phyloP scores from a whole-genome alignment of 2,888 invertebrate genomes.

The Cryptophagus acutangulus region DNA sequence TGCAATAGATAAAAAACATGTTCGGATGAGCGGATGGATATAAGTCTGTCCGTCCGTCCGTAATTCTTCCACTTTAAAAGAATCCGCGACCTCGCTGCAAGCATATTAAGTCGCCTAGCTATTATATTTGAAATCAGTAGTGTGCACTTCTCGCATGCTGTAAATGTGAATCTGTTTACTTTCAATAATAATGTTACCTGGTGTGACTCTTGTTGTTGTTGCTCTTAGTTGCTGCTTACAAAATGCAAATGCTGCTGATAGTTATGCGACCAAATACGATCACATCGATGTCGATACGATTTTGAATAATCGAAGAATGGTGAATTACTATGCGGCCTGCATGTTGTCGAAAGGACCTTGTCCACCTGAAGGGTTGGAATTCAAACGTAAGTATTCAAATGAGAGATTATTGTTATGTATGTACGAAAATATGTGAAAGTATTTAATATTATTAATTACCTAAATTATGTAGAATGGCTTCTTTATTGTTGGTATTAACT shows the following conservation, averaged over 20 bases:
- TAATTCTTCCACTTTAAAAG: constrained; percentile 8
- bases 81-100: constrained; percentile 17
- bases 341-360: constrained; percentile 63
- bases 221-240: neutral
- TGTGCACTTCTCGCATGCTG: constrained; percentile 8
- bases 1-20: no score
- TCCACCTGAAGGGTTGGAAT: constrained; percentile 65
- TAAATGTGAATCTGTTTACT: no score
- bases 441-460: no score
- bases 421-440: no score
- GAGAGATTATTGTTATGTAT: no score
- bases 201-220: neutral
- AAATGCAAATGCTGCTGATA: neutral
- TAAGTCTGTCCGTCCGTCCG: no score
- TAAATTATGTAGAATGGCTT: no score
- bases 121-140: constrained; percentile 9
- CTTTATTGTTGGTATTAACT: no score
- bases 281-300: constrained; percentile 66
- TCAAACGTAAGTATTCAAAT: constrained; percentile 60
- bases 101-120: neutral
- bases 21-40: no score
- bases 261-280: constrained; percentile 58
- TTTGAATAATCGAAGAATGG: constrained; percentile 62
- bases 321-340: constrained; percentile 68
- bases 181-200: neutral